phyloP scores from a whole-genome alignment of 2,797 vertebrate genomes.

The Buceros bicornis region DNA sequence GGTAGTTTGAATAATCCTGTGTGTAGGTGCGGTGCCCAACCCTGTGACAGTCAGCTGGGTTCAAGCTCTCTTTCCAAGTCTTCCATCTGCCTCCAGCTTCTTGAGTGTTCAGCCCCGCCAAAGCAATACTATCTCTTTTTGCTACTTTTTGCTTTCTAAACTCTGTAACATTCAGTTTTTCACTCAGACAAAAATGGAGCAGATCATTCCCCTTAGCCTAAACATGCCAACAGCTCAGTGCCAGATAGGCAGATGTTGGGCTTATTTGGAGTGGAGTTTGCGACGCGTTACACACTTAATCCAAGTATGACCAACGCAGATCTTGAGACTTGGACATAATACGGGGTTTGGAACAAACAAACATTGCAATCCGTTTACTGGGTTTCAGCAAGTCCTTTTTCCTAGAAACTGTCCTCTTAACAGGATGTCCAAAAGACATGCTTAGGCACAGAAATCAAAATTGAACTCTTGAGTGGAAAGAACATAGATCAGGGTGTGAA shows the following conservation, averaged over 20 bases:
- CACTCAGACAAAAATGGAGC: neutral
- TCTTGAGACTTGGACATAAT: slow-evolving; percentile 1
- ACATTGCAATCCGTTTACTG: neutral
- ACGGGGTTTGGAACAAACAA: neutral
- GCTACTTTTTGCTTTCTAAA: neutral
- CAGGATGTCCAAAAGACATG: slow-evolving; percentile 11
- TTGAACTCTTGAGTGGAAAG: neutral
- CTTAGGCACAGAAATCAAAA: neutral
- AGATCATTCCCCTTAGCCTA: neutral
- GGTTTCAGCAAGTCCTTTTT: neutral
- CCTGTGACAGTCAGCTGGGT: neutral
- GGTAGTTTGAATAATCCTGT: slow-evolving; percentile 12
- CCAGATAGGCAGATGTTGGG: neutral
- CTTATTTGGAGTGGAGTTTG: neutral
- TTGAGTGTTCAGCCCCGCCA: neutral
- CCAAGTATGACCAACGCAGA: slow-evolving; percentile 25
- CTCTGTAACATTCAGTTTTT: neutral
- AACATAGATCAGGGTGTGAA: neutral
- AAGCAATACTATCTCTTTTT: neutral
- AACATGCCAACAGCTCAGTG: neutral
- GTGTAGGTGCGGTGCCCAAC: slow-evolving; percentile 4
- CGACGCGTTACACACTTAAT: neutral
- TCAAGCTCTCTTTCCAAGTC: neutral
- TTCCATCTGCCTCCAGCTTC: neutral
- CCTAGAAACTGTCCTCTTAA: slow-evolving; percentile 21